Percentiles rank a stretch among this genome's conserved stretches.
phyloP scores from a whole-genome alignment of 1,140 invertebrate species.

The Euura saliciscinereae region DNA sequence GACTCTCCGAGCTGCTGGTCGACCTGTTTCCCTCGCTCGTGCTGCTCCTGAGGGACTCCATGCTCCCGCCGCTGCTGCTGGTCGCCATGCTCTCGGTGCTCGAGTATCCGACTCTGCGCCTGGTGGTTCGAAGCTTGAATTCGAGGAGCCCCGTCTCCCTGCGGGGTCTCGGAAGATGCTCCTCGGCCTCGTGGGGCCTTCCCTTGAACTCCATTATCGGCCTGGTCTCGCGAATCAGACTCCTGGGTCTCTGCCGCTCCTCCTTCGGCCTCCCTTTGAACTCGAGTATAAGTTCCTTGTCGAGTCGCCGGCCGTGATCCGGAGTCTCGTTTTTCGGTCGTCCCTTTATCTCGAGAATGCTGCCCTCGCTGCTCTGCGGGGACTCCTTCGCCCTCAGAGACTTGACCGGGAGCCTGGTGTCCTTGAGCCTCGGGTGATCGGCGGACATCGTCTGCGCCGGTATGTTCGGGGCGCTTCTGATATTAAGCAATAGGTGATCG shows the following conservation, averaged over 20 bases:
- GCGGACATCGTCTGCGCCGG: conserved; percentile 65
- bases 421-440: conserved; percentile 71
- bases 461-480: conserved; percentile 77
- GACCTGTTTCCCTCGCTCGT: conserved; percentile 83
- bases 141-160: conserved; percentile 45
- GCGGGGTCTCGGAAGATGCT: conserved; percentile 38
- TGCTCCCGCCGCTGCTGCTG: conserved; percentile 81
- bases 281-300: conserved; percentile 70
- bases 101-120: conserved; percentile 73
- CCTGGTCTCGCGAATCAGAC: conserved; percentile 59
- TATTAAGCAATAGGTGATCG: conserved; percentile 74
- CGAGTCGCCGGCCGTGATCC: conserved; percentile 49
- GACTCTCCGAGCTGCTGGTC: conserved; percentile 79
- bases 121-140: conserved; percentile 52
- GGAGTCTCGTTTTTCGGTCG: conserved; percentile 57
- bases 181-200: conserved; percentile 59
- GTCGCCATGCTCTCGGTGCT: conserved; percentile 87
- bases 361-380: conserved; percentile 69
- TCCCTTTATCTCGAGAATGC: conserved; percentile 66
- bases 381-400: conserved; percentile 63
- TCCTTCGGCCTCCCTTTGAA: conserved; percentile 71
- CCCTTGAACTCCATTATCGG: conserved; percentile 73
- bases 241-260: conserved; percentile 59
- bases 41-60: conserved; percentile 82
- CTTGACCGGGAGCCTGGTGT: conserved; percentile 71